Base-by-base conservation (phyloP, 2,888 invertebrate species). In the Entomobrya proxima region DNA sequence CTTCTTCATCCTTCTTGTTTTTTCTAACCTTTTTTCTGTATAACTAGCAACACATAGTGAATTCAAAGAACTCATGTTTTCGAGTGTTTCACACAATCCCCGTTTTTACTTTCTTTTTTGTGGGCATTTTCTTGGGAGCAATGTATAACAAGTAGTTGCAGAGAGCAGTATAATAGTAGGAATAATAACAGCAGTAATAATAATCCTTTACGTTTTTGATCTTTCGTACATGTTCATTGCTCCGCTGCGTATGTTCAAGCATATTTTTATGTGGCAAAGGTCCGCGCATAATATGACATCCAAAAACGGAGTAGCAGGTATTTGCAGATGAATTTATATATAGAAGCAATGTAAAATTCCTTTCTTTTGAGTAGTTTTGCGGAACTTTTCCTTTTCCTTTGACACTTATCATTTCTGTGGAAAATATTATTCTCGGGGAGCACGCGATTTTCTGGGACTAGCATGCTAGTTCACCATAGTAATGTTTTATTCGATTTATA, bases 391-490 rank as follows among this genome's bases (percentile, higher is more conserved):
- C 30, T 55, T 55, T 18, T 55, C 52, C 75, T 58, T 77, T 77
- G 77, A 77, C 77, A 58, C 61, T 44, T 77, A 61, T 77, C 77
- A 77, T 77, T 77, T 78, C 30, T 61, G 24, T 21, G 11, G 30
- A 74, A 58, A 40, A 58, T 61, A 82, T 82, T 75, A 82, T 75
- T 50, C 64, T 75, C 74, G 64, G 47, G 75, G 47, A 47, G 15
- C 81, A 82, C 81, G 81, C 81, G 81, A 82, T 74, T 67, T 47
- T 50, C 30, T n/a, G n/a, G n/a, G n/a, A n/a, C 30, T 15, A 24
- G 9, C 44, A 35, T 37, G 18, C 7, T 52, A 69, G 21, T 44
- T 72, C 37, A 37, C 37, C n/a, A 37, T 37, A 37, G 6, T 37
- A 7, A 37, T 37, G 37, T 37, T 7, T n/a, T n/a, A n/a, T n/a